phyloP scores from a whole-genome alignment of 30 jellyfish, hydroid and myxozoan genomes.

The Hydra vulgaris region DNA sequence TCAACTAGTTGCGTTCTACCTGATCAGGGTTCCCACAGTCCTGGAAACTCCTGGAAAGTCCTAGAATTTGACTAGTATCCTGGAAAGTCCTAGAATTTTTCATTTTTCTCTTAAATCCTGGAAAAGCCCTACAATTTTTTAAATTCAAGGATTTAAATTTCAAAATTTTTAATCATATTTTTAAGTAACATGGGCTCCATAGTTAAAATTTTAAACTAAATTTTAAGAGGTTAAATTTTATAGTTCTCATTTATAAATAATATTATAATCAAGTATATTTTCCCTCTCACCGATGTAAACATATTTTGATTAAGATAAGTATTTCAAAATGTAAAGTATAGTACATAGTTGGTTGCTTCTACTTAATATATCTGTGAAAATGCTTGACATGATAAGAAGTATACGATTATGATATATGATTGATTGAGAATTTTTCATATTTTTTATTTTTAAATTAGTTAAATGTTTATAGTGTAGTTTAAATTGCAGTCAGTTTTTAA shows the following conservation, averaged over 20 bases:
- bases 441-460: not conserved
- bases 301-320: not conserved
- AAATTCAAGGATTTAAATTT: no score
- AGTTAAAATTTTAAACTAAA: no score
- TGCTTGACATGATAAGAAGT: not conserved
- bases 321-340: not conserved
- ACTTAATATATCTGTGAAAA: not conserved
- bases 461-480: not conserved
- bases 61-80: no score
- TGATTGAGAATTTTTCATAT: not conserved
- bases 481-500: not conserved
- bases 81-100: no score
- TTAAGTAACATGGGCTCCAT: no score
- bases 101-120: no score
- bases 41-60: no score
- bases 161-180: no score
- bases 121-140: no score
- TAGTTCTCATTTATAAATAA: not conserved
- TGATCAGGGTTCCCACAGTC: no score
- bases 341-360: not conserved
- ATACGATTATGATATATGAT: no score
- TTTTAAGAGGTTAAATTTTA: not conserved
- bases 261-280: not conserved
- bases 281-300: not conserved
- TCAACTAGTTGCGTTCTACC: no score